Base-by-base conservation (phyloP, 2,888 invertebrate species). In the Ethmia dodecea region DNA sequence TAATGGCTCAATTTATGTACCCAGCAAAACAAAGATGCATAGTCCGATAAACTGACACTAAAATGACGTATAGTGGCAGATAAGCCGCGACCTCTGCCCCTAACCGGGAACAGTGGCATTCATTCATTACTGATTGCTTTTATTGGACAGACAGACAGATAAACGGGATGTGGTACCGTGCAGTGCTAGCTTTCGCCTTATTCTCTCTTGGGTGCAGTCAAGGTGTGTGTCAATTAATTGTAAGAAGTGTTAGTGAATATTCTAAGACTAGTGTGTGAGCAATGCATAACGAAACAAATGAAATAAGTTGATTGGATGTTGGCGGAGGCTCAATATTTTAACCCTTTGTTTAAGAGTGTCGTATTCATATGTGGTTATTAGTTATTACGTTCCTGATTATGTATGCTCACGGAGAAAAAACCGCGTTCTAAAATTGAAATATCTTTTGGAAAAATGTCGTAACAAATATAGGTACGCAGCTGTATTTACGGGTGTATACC, bases 171-270 rank as follows among this genome's bases (percentile, higher is more conserved):
- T 31, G 33, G 38, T 24, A 28, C 9, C 13, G 28, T 22, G 13
- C 18, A 15, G 15, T 26, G 20, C 13, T 33, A 6, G 5, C 25
- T 11, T 9, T 11, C 5, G 27, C 16, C 10, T 5, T 33, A 11
- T 26, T 29, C 18, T 39, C 32, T 18, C 32, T 24, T 28, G 38
- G 28, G 24, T 12, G 14, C 18, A 13, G 32, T 13, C 24, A 29
- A 26, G 38, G 38, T 39, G 38, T 15, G 38, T 35, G 29, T 36
- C n/a, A 25, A 20, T n/a, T n/a, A n/a, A n/a, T n/a, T n/a, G n/a
- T 5, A 13, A 28, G 13, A 28, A 13, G n/a, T 28, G 14, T 13
- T 28, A 25, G 10, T n/a, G 25, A 25, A n/a, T n/a, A n/a, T n/a
- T n/a, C n/a, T n/a, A n/a, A n/a, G n/a, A n/a, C n/a, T n/a, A n/a